These are phyloP conservation scores for Prionailurus bengalensis DNA, from an alignment of 2,113 vertebrate species.

Conservation along the genomic window DNA sequence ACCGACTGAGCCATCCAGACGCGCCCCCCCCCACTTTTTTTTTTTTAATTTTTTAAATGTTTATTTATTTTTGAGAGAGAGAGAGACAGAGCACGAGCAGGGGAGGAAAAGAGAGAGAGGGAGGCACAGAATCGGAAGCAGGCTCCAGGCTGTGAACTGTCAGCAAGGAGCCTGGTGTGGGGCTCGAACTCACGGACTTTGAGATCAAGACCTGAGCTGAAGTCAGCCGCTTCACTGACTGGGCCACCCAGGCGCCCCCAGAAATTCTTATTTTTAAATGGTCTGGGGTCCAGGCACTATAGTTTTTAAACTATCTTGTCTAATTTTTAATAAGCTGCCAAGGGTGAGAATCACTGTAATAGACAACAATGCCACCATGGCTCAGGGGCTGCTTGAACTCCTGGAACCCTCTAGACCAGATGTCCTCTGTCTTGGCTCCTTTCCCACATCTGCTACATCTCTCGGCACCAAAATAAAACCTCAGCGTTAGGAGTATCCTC, in stretches of 20 bases:
- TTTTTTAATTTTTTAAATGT: too few species aligned
- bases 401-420: neutral
- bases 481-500: too few species aligned
- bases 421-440: neutral
- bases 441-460: neutral
- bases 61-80: too few species aligned
- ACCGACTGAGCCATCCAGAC: too few species aligned
- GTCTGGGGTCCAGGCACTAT: neutral
- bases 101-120: too few species aligned
- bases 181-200: too few species aligned
- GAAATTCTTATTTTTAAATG: slow-evolving; percentile 15
- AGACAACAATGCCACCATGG: neutral
- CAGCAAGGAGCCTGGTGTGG: too few species aligned
- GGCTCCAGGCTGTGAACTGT: too few species aligned
- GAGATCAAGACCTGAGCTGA: too few species aligned
- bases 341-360: neutral
- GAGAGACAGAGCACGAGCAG: too few species aligned
- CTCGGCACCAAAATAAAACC: neutral
- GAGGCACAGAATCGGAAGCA: too few species aligned
- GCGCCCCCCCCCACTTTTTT: fast-evolving
- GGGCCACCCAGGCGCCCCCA: neutral
- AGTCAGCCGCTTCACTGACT: too few species aligned
- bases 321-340: neutral
- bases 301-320: neutral
- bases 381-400: neutral